These are phyloP conservation scores for Diglossa cyanea DNA, from an alignment of 2,797 vertebrate genomes.

Conservation along the genomic window DNA sequence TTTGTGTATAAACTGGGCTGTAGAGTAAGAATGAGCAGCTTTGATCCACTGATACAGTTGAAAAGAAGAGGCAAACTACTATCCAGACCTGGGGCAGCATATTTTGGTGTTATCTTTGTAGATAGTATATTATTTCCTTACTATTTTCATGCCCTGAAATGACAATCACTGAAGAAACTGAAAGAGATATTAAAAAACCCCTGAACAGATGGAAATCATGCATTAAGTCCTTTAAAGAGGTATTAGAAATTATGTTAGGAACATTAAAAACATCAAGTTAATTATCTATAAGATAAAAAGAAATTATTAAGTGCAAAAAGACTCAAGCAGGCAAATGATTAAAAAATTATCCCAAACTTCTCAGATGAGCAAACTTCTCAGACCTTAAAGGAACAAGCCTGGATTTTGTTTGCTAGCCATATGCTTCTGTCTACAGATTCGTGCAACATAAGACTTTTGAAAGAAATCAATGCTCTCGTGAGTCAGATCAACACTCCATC, in stretches of 20 bases:
- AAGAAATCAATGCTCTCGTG: background rate
- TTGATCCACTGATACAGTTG: background rate
- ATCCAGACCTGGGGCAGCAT: background rate
- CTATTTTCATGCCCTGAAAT: constrained; percentile 4
- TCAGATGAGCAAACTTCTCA: background rate
- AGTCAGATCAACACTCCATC: background rate
- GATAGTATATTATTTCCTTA: background rate
- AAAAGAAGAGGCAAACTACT: background rate
- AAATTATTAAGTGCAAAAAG: constrained; percentile 44
- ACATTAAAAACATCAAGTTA: constrained; percentile 27
- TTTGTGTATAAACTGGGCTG: background rate
- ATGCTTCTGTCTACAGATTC: background rate
- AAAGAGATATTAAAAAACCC: background rate
- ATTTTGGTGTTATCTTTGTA: background rate
- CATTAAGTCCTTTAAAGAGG: constrained; percentile 20
- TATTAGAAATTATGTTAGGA: constrained; percentile 19
- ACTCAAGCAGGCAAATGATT: constrained; percentile 4
- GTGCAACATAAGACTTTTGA: background rate
- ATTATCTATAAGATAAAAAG: constrained; percentile 57
- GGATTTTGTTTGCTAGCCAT: background rate
- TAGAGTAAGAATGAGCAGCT: background rate
- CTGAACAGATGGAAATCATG: background rate
- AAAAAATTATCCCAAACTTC: constrained; percentile 14
- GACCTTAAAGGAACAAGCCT: constrained; percentile 18
- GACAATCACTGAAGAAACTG: background rate